These are phyloP conservation scores for Eudasyphora cyanicolor DNA, from an alignment of 2,888 invertebrate genomes.

Conservation along the genomic window DNA sequence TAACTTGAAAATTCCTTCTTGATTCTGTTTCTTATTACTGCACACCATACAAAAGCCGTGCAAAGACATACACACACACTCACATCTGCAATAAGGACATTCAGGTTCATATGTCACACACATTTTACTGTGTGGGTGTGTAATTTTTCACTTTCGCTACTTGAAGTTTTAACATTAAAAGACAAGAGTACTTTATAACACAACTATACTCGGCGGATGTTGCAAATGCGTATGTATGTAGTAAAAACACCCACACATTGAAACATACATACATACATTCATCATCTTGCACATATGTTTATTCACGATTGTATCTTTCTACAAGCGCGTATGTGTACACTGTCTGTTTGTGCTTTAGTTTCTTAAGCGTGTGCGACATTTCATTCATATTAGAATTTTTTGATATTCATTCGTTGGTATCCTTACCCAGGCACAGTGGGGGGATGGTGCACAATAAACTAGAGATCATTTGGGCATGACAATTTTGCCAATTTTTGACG, in stretches of 20 bases:
- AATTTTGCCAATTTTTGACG: too few species aligned
- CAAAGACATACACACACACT: neutral
- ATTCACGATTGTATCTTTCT: neutral
- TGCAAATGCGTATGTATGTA: slow-evolving; percentile 24
- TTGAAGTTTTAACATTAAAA: slow-evolving; percentile 61
- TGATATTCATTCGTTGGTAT: neutral
- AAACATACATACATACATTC: too few species aligned
- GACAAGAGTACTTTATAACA: slow-evolving; percentile 57
- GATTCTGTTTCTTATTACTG: slow-evolving; percentile 44
- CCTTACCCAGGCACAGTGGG: neutral
- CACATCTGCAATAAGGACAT: too few species aligned
- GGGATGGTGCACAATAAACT: too few species aligned
- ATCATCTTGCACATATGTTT: neutral
- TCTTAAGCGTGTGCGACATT: slow-evolving; percentile 44
- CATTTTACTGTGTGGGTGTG: neutral
- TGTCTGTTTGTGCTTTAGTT: neutral
- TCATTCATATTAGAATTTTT: slow-evolving; percentile 45
- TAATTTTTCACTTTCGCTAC: slow-evolving; percentile 39
- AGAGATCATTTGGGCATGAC: too few species aligned
- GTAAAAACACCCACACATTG: neutral
- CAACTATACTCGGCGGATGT: slow-evolving; percentile 22
- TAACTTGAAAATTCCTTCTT: slow-evolving; percentile 59
- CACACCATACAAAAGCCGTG: slow-evolving; percentile 15
- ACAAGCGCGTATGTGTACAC: neutral
- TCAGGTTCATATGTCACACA: neutral